Conservation (phyloP, 2,797 vertebrate genomes). For the Falco peregrinus region DNA sequence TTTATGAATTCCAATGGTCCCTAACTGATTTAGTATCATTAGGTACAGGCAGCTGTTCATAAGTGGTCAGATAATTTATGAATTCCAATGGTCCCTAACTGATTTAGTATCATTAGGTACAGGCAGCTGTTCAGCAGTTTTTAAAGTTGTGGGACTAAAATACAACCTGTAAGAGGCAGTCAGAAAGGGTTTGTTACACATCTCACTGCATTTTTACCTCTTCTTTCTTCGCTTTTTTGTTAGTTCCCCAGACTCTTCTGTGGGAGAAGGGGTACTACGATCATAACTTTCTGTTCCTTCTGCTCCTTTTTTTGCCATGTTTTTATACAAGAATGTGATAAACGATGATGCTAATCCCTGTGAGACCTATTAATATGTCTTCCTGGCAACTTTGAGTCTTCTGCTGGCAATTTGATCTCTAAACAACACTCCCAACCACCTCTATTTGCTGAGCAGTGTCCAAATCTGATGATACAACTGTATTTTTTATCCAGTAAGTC, state of each 20-base stretch:
- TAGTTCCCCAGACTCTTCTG: background rate
- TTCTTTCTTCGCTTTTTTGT: background rate
- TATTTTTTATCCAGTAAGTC: background rate
- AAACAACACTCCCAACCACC: background rate
- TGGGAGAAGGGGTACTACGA: background rate
- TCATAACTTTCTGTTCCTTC: background rate
- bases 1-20: background rate
- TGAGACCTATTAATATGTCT: background rate
- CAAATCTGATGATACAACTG: background rate
- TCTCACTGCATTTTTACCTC: background rate
- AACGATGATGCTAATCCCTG: background rate
- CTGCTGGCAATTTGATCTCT: background rate
- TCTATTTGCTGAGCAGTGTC: background rate
- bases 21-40: background rate
- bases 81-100: background rate
- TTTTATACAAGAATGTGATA: background rate
- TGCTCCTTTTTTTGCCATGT: background rate
- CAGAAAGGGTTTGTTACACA: background rate
- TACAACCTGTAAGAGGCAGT: background rate
- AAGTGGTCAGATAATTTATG: background rate
- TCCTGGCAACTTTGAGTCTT: background rate
- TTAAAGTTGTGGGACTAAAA: background rate
- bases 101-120: background rate
- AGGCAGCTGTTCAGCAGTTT: background rate
- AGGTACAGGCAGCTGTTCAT: background rate